Evolutionary conservation across 2,888 invertebrate species (phyloP).

Genomic region (Apantesis nais): DNA sequence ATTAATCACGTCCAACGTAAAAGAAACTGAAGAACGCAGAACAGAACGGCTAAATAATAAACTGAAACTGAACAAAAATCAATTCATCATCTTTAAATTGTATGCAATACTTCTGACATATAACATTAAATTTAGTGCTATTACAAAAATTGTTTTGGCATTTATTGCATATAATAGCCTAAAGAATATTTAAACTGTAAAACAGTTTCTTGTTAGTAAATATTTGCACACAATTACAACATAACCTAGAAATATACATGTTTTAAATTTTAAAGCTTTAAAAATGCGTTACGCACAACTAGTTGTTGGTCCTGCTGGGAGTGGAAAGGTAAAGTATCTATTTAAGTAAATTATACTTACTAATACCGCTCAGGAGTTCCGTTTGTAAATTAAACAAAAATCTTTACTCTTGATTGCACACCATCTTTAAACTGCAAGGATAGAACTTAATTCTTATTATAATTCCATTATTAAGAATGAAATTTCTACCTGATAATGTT

Average conservation of each 20-base stretch:
- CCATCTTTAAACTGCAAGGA: too few relatives aligned
- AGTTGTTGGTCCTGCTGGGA: constrained; percentile 98
- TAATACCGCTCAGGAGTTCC: background rate
- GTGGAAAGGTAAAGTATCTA: constrained; percentile 92
- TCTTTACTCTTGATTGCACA: too few relatives aligned
- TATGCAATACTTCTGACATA: too few relatives aligned
- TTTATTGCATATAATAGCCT: background rate
- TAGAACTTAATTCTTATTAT: too few relatives aligned
- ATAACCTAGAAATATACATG: constrained; percentile 36
- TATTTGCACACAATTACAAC: background rate
- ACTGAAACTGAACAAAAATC: too few relatives aligned
- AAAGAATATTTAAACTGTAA: background rate
- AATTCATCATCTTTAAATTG: too few relatives aligned
- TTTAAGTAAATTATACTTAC: background rate
- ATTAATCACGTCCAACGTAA: too few relatives aligned
- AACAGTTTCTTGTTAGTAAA: background rate
- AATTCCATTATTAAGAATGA: too few relatives aligned
- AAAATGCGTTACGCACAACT: constrained; percentile 97
- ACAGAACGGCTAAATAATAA: too few relatives aligned
- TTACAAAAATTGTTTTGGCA: background rate
- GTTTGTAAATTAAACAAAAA: background rate
- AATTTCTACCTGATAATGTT: too few relatives aligned
- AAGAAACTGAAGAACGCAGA: too few relatives aligned
- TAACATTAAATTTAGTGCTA: too few relatives aligned
- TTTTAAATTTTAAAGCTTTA: constrained; percentile 3